Percentiles rank a stretch among this genome's conserved stretches.
Evolutionary conservation across 2,113 vertebrate genomes (phyloP).

Genomic region (Anser cygnoides): DNA sequence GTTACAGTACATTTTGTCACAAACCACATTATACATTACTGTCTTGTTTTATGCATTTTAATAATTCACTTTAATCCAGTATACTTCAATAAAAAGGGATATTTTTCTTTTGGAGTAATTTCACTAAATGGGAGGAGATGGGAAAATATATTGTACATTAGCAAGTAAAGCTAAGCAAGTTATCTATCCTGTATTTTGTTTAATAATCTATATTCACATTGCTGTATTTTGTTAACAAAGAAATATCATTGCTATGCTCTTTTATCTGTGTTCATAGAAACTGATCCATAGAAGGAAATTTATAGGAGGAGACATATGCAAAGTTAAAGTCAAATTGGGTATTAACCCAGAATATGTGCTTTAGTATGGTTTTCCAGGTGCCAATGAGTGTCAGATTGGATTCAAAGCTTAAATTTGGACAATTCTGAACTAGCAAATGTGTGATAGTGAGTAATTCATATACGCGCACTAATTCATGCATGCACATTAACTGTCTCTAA

Average conservation of each 20-base stretch:
- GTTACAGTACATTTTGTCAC: constrained; percentile 75
- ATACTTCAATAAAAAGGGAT: constrained; percentile 64
- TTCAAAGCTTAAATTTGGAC: neutral
- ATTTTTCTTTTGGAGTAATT: constrained; percentile 70
- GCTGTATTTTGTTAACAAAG: constrained; percentile 2
- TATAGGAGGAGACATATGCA: neutral
- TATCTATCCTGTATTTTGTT: constrained; percentile 39
- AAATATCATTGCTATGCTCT: neutral
- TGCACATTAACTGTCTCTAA: neutral
- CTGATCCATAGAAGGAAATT: neutral
- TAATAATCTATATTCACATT: constrained; percentile 33
- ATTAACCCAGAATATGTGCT: neutral
- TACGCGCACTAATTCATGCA: neutral
- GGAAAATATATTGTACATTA: constrained; percentile 55
- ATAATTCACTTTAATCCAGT: constrained; percentile 61
- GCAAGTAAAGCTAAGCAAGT: constrained; percentile 53
- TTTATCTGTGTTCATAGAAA: neutral
- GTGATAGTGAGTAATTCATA: neutral
- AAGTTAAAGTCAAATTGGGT: constrained; percentile 6
- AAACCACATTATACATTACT: constrained; percentile 65
- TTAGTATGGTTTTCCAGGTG: neutral
- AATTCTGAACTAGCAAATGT: neutral
- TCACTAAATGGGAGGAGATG: constrained; percentile 68
- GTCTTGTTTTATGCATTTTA: constrained; percentile 72
- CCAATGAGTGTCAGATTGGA: neutral